Evolutionary conservation across 2,113 vertebrate species (phyloP).

Genomic region (Silurus glanis): DNA sequence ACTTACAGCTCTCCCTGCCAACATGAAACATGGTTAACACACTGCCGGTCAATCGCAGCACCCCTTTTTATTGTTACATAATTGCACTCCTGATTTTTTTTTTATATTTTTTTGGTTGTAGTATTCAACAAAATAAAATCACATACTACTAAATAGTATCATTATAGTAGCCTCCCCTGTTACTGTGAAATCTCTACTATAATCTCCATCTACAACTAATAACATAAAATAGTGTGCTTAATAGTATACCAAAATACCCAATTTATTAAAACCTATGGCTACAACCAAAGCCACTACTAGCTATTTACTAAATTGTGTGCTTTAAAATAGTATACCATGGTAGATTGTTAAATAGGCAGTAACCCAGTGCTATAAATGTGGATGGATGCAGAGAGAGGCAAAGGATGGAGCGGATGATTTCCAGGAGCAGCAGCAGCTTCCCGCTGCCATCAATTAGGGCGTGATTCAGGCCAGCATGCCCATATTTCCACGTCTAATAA

Average conservation of each 20-base stretch:
- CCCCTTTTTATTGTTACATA: slow-evolving; percentile 65
- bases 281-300: background rate
- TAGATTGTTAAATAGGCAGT: slow-evolving; percentile 19
- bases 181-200: background rate
- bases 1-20: slow-evolving; percentile 75
- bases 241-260: background rate
- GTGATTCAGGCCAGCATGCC: slow-evolving; percentile 78
- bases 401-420: slow-evolving; percentile 47
- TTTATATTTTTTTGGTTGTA: background rate
- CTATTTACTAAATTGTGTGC: background rate
- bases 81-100: slow-evolving; percentile 59
- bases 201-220: background rate
- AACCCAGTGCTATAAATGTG: slow-evolving; percentile 42
- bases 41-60: slow-evolving; percentile 66
- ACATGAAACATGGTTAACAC: slow-evolving; percentile 69
- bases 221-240: background rate
- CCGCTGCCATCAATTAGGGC: slow-evolving; percentile 84
- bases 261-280: background rate
- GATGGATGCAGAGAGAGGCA: slow-evolving; percentile 49
- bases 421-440: slow-evolving; percentile 32
- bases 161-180: background rate
- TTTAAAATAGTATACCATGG: slow-evolving; percentile 41
- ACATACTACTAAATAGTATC: background rate
- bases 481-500: slow-evolving; percentile 88
- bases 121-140: background rate